Evolutionary conservation across 2,113 vertebrate species (phyloP).

Genomic region (Ovibos moschatus): DNA sequence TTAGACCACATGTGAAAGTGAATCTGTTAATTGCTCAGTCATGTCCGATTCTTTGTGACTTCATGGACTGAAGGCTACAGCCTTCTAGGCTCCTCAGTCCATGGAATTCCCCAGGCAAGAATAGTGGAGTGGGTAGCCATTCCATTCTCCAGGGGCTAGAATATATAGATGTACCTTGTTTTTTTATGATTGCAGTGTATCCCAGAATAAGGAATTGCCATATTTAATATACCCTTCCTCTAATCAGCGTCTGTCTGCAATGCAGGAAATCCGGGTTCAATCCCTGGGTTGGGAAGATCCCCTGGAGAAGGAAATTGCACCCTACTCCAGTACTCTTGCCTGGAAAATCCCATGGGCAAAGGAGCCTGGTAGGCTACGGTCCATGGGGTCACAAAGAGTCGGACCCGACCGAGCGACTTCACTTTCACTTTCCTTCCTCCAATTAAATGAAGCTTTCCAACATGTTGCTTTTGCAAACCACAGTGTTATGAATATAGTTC

Average conservation of each 20-base stretch:
- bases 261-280: background rate
- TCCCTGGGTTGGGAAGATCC: background rate
- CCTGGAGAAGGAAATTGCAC: background rate
- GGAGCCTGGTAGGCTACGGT: background rate
- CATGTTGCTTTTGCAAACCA: background rate
- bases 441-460: background rate
- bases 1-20: background rate
- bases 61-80: background rate
- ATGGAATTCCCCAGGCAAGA: background rate
- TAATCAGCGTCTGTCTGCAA: background rate
- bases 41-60: background rate
- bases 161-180: background rate
- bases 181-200: background rate
- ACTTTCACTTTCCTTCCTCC: background rate
- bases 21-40: background rate
- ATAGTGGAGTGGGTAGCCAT: background rate
- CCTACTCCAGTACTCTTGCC: background rate
- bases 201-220: background rate
- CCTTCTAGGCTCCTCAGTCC: background rate
- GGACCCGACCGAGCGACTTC: fast-evolving
- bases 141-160: background rate
- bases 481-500: background rate
- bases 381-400: background rate
- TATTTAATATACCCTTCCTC: background rate
- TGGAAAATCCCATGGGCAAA: background rate